These are phyloP conservation scores for Lagocephalus sceleratus DNA, from an alignment of 2,797 vertebrate species.

Conservation along the genomic window DNA sequence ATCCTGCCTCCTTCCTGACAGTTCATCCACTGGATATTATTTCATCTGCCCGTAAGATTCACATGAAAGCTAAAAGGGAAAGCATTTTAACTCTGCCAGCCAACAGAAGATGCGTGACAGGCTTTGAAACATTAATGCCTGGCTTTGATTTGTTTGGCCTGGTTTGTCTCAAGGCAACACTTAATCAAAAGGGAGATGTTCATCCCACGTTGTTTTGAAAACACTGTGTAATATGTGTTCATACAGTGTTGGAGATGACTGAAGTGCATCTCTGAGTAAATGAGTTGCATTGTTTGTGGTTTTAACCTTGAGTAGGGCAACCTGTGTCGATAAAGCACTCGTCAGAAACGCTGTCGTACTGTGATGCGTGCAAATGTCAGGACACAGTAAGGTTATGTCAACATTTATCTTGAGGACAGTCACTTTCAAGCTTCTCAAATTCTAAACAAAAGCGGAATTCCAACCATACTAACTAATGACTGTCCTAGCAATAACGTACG, in stretches of 20 bases:
- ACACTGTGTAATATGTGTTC: conserved; percentile 32
- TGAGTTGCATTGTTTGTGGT: conserved; percentile 51
- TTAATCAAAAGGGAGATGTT: conserved; percentile 60
- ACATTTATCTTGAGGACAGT: too few relatives aligned
- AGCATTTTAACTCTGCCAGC: conserved; percentile 38
- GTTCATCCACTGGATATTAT: conserved; percentile 58
- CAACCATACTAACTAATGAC: too few relatives aligned
- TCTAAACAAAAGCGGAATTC: too few relatives aligned
- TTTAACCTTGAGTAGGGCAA: conserved; percentile 56
- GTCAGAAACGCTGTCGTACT: conserved; percentile 40
- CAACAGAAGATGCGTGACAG: conserved; percentile 56
- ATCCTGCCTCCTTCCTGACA: conserved; percentile 65
- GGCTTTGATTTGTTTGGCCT: conserved; percentile 58
- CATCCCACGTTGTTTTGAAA: conserved; percentile 41
- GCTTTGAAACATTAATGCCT: conserved; percentile 45
- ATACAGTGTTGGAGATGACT: conserved; percentile 30
- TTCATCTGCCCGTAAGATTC: conserved; percentile 56
- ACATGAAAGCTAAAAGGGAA: conserved; percentile 55
- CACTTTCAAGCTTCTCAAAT: too few relatives aligned
- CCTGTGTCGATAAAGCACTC: conserved; percentile 50
- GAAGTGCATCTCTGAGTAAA: conserved; percentile 58
- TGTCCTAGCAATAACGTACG: too few relatives aligned
- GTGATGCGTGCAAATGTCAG: conserved; percentile 3
- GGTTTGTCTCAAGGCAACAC: conserved; percentile 41
- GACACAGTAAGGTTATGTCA: too few relatives aligned